A percentile compares a stretch with the other conserved stretches of the same genome.
Evolutionary conservation across 2,113 vertebrate genomes (phyloP).

Genomic region (Arvicanthis niloticus): DNA sequence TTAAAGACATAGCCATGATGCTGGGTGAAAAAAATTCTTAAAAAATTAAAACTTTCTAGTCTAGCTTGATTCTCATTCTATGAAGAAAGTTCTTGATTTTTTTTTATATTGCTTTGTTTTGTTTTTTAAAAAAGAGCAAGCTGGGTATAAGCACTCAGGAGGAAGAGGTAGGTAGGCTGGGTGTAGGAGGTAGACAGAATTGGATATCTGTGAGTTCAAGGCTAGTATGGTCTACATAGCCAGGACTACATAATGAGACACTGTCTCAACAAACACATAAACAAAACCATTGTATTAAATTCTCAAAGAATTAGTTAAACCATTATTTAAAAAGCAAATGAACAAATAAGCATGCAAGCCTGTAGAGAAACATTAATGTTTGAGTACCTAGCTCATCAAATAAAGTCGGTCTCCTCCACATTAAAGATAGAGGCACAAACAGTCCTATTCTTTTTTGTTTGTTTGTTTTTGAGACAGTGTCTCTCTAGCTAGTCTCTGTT

Average conservation of each 20-base stretch:
- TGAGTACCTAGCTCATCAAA: slow-evolving; percentile 21
- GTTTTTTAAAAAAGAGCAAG: neutral
- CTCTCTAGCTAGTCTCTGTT: neutral
- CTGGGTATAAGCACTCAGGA: neutral
- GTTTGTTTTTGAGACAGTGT: neutral
- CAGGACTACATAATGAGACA: neutral
- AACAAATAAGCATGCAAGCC: neutral
- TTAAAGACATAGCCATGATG: neutral
- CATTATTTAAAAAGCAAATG: neutral
- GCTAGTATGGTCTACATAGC: neutral
- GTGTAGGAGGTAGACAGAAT: neutral
- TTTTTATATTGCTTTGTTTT: neutral
- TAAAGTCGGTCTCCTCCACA: slow-evolving; percentile 36
- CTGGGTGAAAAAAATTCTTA: neutral
- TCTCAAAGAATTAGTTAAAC: neutral
- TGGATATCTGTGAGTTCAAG: neutral
- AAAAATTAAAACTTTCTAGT: slow-evolving; percentile 33
- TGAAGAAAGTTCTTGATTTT: neutral
- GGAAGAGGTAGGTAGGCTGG: neutral
- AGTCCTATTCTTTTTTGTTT: neutral
- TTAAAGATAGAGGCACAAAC: slow-evolving; percentile 44
- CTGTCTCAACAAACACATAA: neutral
- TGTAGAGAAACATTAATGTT: neutral
- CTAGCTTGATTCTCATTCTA: slow-evolving; percentile 57
- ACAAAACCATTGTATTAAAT: neutral